Base-by-base conservation (phyloP, 2,888 invertebrate species). In the Chrysotoxum bicinctum region DNA sequence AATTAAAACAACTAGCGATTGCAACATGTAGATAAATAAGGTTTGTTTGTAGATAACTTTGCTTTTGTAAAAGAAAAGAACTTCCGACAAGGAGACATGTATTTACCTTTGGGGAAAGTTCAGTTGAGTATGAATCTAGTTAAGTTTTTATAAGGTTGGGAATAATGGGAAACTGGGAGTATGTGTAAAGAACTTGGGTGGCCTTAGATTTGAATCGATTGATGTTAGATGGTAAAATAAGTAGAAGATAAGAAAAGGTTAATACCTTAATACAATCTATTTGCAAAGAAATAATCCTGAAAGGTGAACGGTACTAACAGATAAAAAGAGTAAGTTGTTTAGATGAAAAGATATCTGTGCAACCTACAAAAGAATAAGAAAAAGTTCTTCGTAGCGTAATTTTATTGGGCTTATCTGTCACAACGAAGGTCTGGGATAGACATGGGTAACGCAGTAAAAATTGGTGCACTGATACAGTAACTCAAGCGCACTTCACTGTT, bases 81-180 rank as follows among this genome's bases (percentile, higher is more conserved):
- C 84, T 84, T 84, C 80, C 80, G 75, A 70, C 75, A 75, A 70
- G 64, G 16, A 45, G 45, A 32, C n/a, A 32, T 48, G 21, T 40
- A 30, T 40, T 2, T 26, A 26, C 5, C 50, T 58, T 70, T 14
- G 58, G 72, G 68, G 80, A 68, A 84, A 66, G 75, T 82, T 78
- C 58, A 69, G 40, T 60, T 64, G 35, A 62, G 26, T 26, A n/a
- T n/a, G 2, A 26, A 26, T 26, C 1, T 62, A 62, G 43, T 30
- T 30, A 14, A 1, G 4, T 48, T 10, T 48, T 48, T 48, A 19
- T 48, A 48, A 19, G 78, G 78, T 64, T 43, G 19, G 48, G 2
- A 9, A 14, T 35, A 56, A 52, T 52, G 73, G 68, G 64, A 83
- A 83, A 78, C 14, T 48, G 3, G 75, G 70, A 62, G 21, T 19